Base-by-base conservation (phyloP, 2,888 invertebrate species). In the Nephrotoma guestfalica region DNA sequence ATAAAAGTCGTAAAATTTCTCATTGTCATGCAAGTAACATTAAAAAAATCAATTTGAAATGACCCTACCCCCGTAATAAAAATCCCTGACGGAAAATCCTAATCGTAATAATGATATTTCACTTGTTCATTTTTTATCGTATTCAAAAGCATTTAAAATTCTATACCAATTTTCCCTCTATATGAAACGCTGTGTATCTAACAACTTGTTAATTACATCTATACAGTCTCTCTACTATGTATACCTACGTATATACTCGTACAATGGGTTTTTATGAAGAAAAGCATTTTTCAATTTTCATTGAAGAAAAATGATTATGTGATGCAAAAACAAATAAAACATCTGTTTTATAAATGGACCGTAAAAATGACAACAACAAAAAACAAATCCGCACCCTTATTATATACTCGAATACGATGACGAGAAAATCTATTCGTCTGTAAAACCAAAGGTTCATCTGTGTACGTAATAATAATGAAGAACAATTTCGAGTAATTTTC, bases 321-420 rank as follows among this genome's bases (percentile, higher is more conserved):
- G 84, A 84, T 42, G 84, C 41, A 84, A 85, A 85, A 85, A 90
- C 90, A 91, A 90, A 90, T 90, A 90, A 89, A 91, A 91, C 91
- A 91, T 91, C 91, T 91, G 91, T 91, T 91, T 90, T 89, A 89
- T 90, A 91, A 91, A 91, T 91, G 91, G 91, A 91, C 91, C 91
- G 90, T 91, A 90, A 90, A 90, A 89, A 90, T 86, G 86, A 86
- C 84, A 84, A 84, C 84, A 84, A 84, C 71, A 71, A 7, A 30
- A 71, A 47, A 30, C 18, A 18, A 9, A 71, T 9, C 6, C 9
- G 0, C 71, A 71, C 71, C 71, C 71, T 71, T 71, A 71, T 30
- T 85, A 45, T 18, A 45, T 11, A 13, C 13, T 40, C 15, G 51
- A 51, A 30, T 85, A 13, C 45, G 43, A 43, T 85, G 43, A 85